Evolutionary conservation across 2,888 invertebrate species (phyloP).

Genomic region (Zygaena filipendulae): DNA sequence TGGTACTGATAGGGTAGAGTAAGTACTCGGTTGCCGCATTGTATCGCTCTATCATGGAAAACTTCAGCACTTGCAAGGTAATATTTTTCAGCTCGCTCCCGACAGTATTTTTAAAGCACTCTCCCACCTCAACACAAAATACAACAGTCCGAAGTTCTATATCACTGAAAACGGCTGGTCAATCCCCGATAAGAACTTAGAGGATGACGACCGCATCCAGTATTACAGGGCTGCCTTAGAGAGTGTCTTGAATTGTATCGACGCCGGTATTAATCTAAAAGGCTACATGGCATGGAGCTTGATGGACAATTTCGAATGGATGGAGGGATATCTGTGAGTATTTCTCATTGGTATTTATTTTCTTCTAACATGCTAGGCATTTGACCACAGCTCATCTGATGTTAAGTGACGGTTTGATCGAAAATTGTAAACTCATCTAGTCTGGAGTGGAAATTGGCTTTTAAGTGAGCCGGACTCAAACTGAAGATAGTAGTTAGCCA

Average conservation of each 20-base stretch:
- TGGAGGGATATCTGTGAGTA: slow-evolving; percentile 63
- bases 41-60: too few species aligned
- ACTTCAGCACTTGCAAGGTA: too few species aligned
- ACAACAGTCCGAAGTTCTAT: slow-evolving; percentile 62
- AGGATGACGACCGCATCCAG: slow-evolving; percentile 50
- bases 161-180: slow-evolving; percentile 73
- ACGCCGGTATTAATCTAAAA: slow-evolving; percentile 48
- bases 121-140: slow-evolving; percentile 50
- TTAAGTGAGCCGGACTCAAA: too few species aligned
- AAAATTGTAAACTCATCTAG: too few species aligned
- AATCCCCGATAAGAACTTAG: slow-evolving; percentile 30
- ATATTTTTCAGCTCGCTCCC: slow-evolving; percentile 64
- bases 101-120: slow-evolving; percentile 67
- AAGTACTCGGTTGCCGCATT: too few species aligned
- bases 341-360: too few species aligned
- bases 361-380: too few species aligned
- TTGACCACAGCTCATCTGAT: too few species aligned
- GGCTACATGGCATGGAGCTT: slow-evolving; percentile 73
- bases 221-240: slow-evolving; percentile 51
- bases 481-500: too few species aligned
- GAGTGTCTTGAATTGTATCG: slow-evolving; percentile 43
- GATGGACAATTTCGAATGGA: slow-evolving; percentile 75
- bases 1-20: too few species aligned
- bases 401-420: too few species aligned
- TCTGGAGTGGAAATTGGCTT: too few species aligned